These are phyloP conservation scores for Drosophila santomea DNA, from an alignment of 1,140 invertebrate species.

Conservation along the genomic window DNA sequence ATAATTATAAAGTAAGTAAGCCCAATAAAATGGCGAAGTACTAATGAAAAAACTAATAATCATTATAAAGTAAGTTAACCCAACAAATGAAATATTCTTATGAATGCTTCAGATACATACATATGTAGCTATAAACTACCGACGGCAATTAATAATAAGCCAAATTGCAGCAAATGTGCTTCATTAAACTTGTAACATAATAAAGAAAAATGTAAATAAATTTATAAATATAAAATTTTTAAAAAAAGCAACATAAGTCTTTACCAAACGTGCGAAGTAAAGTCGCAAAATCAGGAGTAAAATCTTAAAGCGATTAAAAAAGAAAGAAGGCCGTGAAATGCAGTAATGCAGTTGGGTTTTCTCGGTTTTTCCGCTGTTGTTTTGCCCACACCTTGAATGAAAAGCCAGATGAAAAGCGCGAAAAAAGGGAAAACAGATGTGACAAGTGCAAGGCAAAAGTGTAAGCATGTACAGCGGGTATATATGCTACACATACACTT, in stretches of 20 bases:
- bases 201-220: background rate
- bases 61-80: too few species aligned
- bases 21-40: too few species aligned
- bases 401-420: conserved; percentile 48
- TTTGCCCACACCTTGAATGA: conserved; percentile 35
- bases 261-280: background rate
- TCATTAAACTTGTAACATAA: too few species aligned
- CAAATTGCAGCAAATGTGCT: background rate
- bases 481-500: conserved; percentile 3
- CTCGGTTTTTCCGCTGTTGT: conserved; percentile 4
- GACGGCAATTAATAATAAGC: background rate
- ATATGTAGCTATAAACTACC: background rate
- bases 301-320: conserved; percentile 26
- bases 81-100: background rate
- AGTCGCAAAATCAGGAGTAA: background rate
- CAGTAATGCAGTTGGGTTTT: conserved; percentile 38
- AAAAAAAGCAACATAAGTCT: background rate
- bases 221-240: background rate
- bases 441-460: conserved; percentile 77
- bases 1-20: too few species aligned
- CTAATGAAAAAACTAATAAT: too few species aligned
- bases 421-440: conserved; percentile 49
- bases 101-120: too few species aligned
- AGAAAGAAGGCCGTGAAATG: conserved; percentile 12
- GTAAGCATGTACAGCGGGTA: conserved; percentile 39